These are phyloP conservation scores for Gallinago nigripennis DNA, from an alignment of 2,797 vertebrate species.

Conservation along the genomic window DNA sequence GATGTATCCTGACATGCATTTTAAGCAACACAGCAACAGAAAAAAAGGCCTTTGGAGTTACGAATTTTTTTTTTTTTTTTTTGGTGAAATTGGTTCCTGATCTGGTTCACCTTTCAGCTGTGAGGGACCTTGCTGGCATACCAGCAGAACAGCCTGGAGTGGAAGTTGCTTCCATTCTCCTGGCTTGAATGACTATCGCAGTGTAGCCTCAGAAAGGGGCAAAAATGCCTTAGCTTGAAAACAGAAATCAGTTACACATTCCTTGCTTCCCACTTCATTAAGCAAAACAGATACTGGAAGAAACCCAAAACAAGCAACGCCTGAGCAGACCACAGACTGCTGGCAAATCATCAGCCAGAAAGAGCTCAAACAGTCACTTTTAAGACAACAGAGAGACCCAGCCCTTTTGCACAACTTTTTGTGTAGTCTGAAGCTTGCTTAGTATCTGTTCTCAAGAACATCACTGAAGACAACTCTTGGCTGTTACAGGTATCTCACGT, in stretches of 20 bases:
- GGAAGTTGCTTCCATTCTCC: background rate
- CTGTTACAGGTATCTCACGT: background rate
- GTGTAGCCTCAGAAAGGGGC: background rate
- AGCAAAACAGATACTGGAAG: slow-evolving; percentile 27
- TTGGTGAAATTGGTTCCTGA: background rate
- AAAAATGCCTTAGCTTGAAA: background rate
- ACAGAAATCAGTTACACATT: slow-evolving; percentile 41
- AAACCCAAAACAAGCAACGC: background rate
- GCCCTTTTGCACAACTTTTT: background rate
- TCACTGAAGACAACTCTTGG: background rate
- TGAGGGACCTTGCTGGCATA: background rate
- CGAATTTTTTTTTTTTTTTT: background rate
- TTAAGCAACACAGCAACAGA: background rate
- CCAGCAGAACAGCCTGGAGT: background rate
- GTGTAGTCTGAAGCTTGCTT: background rate
- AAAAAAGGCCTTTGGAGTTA: background rate
- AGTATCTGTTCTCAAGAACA: background rate
- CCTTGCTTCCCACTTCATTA: slow-evolving; percentile 7
- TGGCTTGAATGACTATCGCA: background rate
- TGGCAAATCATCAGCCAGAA: background rate
- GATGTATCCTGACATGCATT: background rate
- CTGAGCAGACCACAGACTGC: background rate
- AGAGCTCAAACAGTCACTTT: background rate
- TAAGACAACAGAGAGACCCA: background rate
- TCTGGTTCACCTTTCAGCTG: background rate